Evolutionary conservation across 2,888 invertebrate species (phyloP).

Genomic region (Ametastegia equiseti): DNA sequence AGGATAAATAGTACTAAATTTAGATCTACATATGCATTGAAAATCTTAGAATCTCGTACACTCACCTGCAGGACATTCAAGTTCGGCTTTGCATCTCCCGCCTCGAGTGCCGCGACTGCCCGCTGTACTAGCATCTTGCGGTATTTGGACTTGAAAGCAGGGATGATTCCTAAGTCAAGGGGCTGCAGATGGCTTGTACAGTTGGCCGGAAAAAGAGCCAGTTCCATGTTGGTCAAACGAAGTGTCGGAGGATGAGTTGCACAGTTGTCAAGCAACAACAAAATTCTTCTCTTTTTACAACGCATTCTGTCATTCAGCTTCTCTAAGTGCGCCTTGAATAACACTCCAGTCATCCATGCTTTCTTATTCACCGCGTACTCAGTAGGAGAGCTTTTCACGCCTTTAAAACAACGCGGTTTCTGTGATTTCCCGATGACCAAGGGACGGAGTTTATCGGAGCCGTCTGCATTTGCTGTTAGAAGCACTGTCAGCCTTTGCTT

Average conservation of each 20-base stretch:
- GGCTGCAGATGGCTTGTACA: slow-evolving; percentile 35
- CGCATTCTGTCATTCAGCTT: slow-evolving; percentile 30
- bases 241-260: slow-evolving; percentile 22
- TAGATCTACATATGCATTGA: neutral
- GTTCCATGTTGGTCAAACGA: slow-evolving; percentile 23
- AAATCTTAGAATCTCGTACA: neutral
- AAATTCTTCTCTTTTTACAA: neutral
- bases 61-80: slow-evolving; percentile 31
- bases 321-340: slow-evolving; percentile 5
- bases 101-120: slow-evolving; percentile 9
- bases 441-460: slow-evolving; percentile 65
- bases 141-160: slow-evolving; percentile 29
- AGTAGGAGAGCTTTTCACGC: slow-evolving; percentile 58
- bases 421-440: slow-evolving; percentile 67
- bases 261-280: slow-evolving; percentile 17
- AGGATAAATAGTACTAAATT: slow-evolving; percentile 13
- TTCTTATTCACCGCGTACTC: slow-evolving; percentile 64
- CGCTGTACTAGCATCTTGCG: slow-evolving; percentile 26
- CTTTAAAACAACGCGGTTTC: slow-evolving; percentile 66
- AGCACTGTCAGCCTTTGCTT: slow-evolving; percentile 67
- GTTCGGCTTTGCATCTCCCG: slow-evolving; percentile 7
- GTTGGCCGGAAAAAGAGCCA: slow-evolving; percentile 21
- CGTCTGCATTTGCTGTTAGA: slow-evolving; percentile 65
- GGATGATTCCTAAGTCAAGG: slow-evolving; percentile 17
- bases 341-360: slow-evolving; percentile 68